These are phyloP conservation scores for Mionectes olivaceus DNA, from an alignment of 2,797 vertebrate species.

Conservation along the genomic window DNA sequence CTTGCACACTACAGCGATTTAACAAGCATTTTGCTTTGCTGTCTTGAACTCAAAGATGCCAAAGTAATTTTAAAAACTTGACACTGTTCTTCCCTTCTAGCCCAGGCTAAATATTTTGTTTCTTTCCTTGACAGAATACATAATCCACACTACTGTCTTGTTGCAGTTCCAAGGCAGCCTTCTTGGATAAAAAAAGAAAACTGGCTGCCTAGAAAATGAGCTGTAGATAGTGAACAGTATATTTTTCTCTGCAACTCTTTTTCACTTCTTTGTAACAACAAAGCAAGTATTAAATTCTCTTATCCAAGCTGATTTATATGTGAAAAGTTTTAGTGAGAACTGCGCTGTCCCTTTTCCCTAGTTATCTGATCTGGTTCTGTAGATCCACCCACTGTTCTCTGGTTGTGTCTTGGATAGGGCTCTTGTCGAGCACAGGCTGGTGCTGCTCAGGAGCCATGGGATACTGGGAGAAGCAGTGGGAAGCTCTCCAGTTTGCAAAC, in stretches of 20 bases:
- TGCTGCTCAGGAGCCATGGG: not conserved
- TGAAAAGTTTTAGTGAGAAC: not conserved
- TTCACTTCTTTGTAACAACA: not conserved
- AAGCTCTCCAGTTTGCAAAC: not conserved
- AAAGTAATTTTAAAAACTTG: constrained; percentile 15
- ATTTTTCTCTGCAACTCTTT: not conserved
- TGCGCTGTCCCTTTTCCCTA: not conserved
- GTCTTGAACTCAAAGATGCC: not conserved
- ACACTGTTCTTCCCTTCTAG: not conserved
- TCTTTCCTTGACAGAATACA: not conserved
- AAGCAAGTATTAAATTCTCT: not conserved
- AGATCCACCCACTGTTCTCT: not conserved
- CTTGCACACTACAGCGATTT: not conserved
- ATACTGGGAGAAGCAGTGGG: not conserved
- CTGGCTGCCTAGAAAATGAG: not conserved
- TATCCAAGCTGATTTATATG: not conserved
- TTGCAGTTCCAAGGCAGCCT: not conserved
- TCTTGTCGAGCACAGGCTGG: not conserved
- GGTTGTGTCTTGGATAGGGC: accelerated
- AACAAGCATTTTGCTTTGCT: constrained; percentile 34
- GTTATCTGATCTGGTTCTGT: not conserved
- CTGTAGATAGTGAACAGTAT: not conserved
- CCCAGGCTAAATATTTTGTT: constrained; percentile 35
- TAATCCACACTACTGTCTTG: not conserved
- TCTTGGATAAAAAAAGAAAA: not conserved